phyloP scores from a whole-genome alignment of 2,797 vertebrate species.

The Pteronotus mesoamericanus region DNA sequence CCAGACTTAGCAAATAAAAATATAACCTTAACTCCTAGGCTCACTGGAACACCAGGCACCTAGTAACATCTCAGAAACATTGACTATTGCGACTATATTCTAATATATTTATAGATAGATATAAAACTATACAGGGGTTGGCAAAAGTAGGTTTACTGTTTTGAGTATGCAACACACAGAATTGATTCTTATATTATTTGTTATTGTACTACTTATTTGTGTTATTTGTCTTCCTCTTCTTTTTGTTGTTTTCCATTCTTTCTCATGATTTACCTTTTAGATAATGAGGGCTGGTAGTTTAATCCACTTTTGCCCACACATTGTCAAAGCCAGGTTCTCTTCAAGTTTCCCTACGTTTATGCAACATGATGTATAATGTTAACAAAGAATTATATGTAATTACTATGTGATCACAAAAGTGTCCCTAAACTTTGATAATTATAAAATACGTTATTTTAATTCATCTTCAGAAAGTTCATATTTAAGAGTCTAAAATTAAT shows the following conservation, averaged over 20 bases:
- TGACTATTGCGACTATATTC: neutral
- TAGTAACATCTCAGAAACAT: neutral
- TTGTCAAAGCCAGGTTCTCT: neutral
- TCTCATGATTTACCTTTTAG: neutral
- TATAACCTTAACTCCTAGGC: neutral
- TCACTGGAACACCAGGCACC: neutral
- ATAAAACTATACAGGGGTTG: neutral
- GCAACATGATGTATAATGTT: neutral
- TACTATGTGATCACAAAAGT: neutral
- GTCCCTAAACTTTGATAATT: neutral
- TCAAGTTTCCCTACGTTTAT: neutral
- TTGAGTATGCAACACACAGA: neutral
- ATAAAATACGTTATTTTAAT: neutral
- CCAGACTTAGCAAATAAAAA: neutral
- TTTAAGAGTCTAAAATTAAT: neutral
- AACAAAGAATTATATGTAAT: neutral
- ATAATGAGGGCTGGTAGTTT: neutral
- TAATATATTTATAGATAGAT: too few relatives aligned
- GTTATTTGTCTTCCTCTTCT: neutral
- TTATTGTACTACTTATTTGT: neutral
- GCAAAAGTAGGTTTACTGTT: neutral
- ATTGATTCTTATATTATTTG: neutral
- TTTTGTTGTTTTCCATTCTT: neutral
- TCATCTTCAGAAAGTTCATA: neutral
- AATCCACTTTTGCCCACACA: neutral